Evolutionary conservation across 2,113 vertebrate genomes (phyloP).

Genomic region (Pelusios castaneus): DNA sequence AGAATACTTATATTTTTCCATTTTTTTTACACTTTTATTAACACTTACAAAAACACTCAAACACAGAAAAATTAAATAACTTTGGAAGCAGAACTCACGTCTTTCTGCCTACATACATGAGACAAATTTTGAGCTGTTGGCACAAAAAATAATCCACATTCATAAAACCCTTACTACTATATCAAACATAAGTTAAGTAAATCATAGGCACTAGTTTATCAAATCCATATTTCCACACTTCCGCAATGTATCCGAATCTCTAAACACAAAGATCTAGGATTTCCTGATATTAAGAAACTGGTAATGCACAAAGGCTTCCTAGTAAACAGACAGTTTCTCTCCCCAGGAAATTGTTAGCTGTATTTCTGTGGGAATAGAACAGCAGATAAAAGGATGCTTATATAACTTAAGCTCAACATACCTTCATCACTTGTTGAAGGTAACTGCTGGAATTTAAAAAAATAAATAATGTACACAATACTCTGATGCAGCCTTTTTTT

Average conservation of each 20-base stretch:
- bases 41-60: conserved; percentile 88
- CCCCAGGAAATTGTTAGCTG: conserved; percentile 72
- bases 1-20: conserved; percentile 86
- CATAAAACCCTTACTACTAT: conserved; percentile 84
- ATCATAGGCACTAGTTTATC: conserved; percentile 98
- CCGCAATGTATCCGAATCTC: conserved; percentile 72
- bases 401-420: conserved; percentile 71
- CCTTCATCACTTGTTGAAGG: conserved; percentile 56
- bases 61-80: conserved; percentile 86
- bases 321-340: conserved; percentile 74
- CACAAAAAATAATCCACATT: conserved; percentile 90
- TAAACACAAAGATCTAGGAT: conserved; percentile 75
- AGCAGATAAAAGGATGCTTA: conserved; percentile 70
- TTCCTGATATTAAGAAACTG: conserved; percentile 78
- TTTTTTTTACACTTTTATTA: conserved; percentile 79
- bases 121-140: conserved; percentile 86
- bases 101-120: conserved; percentile 86
- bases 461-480: conserved; percentile 41
- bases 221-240: conserved; percentile 81
- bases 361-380: conserved; percentile 68
- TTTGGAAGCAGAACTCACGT: conserved; percentile 83
- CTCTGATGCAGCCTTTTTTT: conserved; percentile 70
- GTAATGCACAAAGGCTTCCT: conserved; percentile 75
- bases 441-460: conserved; percentile 69
- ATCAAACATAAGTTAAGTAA: conserved; percentile 88